Conservation (phyloP, 2,888 invertebrate genomes). For the Callinectes sapidus region DNA sequence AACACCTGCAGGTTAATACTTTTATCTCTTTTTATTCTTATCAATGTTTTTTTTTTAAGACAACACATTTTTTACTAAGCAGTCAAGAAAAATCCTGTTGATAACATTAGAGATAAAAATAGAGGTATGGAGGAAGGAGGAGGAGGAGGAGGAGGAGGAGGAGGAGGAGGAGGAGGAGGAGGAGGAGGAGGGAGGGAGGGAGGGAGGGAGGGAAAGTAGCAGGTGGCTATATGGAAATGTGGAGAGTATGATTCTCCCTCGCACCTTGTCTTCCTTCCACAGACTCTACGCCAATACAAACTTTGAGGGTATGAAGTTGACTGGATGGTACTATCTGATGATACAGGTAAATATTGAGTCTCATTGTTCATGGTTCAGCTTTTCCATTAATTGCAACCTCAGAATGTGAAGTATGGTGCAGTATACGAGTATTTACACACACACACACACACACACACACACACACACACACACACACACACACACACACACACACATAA, state of each 20-base stretch:
- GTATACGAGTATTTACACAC: not conserved
- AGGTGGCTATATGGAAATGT: not conserved
- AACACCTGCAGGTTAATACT: not conserved
- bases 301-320: not conserved
- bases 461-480: not conserved
- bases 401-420: not conserved
- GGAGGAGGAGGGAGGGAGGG: too few relatives aligned
- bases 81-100: not conserved
- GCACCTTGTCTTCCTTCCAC: not conserved
- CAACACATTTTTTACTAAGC: not conserved
- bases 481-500: not conserved
- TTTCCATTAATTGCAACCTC: not conserved
- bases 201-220: not conserved
- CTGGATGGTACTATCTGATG: not conserved
- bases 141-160: not conserved
- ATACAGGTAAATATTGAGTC: not conserved
- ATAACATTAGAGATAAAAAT: not conserved
- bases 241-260: not conserved
- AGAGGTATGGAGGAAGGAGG: not conserved
- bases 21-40: too few relatives aligned
- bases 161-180: too few relatives aligned
- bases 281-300: not conserved
- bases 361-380: not conserved
- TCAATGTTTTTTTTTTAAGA: not conserved
- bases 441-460: conserved; percentile 23